Base-by-base conservation (phyloP, 2,113 vertebrate species). In the Dromas ardeola region DNA sequence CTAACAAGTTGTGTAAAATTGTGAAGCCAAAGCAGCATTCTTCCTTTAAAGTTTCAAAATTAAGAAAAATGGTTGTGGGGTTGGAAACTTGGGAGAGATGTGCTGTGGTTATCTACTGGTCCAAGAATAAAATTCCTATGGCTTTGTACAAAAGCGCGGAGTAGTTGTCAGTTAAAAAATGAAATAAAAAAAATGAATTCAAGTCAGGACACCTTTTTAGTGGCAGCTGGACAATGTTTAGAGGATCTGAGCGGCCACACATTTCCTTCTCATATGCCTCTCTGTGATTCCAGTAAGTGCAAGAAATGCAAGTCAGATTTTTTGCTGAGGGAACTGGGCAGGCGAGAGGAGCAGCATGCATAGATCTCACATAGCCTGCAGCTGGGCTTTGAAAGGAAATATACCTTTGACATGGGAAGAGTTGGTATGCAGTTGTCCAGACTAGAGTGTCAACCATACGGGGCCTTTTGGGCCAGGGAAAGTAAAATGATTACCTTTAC, bases 11-110 rank as follows among this genome's bases (percentile, higher is more conserved):
- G 87, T 95, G 91, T 96, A 88, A 97, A 97, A 86, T 95, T 65
- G 95, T 93, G 93, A 97, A 97, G 96, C 97, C 98, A 98, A 98
- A 97, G 91, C 88, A 97, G 86, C 97, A 98, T 98, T 98, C 96
- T 97, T 98, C 90, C 97, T 98, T 98, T 97, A 98, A 98, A 98
- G 97, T 97, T 95, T 97, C 94, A 94, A 98, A 98, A 98, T 98
- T 95, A 98, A 98, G 97, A 98, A 93, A 98, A 98, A 97, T 96
- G 97, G 97, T 95, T 98, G 88, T 98, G 98, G 95, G 92, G 92
- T 98, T 98, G 98, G 98, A 98, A 98, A 98, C 96, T 98, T 98
- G 98, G 98, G 98, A 98, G 94, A 97, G 40, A 97, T 97, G 95
- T 96, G 82, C 95, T 97, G 95, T 97, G 95, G 98, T 98, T 98